These are phyloP conservation scores for Amblyjoppa fuscipennis DNA, from an alignment of 2,888 invertebrate genomes.

Conservation along the genomic window DNA sequence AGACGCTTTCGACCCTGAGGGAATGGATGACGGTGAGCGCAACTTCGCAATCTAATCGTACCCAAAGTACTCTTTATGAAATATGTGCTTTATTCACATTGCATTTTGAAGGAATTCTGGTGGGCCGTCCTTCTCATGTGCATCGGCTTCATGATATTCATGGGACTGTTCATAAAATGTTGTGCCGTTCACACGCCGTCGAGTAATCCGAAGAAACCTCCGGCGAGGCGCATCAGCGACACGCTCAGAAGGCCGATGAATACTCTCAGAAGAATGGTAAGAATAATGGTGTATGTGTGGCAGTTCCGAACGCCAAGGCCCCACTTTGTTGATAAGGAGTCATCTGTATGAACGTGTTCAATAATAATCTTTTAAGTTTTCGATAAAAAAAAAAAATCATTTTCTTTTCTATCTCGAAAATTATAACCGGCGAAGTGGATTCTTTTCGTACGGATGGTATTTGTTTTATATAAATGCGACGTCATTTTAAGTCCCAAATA, in stretches of 20 bases:
- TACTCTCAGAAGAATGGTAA: slow-evolving; percentile 94
- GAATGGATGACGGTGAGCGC: slow-evolving; percentile 95
- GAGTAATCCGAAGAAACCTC: slow-evolving; percentile 98
- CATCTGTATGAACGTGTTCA: background rate
- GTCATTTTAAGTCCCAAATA: background rate
- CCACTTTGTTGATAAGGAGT: background rate
- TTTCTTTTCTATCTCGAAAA: background rate
- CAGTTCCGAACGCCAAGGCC: slow-evolving; percentile 9
- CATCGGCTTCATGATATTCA: slow-evolving; percentile 96
- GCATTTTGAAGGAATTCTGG: slow-evolving; percentile 91
- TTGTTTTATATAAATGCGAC: background rate
- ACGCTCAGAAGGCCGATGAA: slow-evolving; percentile 96
- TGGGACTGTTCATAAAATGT: slow-evolving; percentile 99
- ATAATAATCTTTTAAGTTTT: no score
- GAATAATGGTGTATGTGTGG: slow-evolving; percentile 2
- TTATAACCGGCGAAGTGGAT: background rate
- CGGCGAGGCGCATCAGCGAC: slow-evolving; percentile 97
- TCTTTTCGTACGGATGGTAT: background rate
- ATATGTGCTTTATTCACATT: background rate
- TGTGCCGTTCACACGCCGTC: slow-evolving; percentile 99
- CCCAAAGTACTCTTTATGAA: background rate
- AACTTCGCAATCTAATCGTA: background rate
- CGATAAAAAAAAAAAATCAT: background rate
- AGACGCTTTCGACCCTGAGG: slow-evolving; percentile 94
- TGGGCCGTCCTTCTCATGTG: slow-evolving; percentile 97